Conservation (phyloP, 1,140 invertebrate genomes). For the Metopolophium dirhodum region DNA sequence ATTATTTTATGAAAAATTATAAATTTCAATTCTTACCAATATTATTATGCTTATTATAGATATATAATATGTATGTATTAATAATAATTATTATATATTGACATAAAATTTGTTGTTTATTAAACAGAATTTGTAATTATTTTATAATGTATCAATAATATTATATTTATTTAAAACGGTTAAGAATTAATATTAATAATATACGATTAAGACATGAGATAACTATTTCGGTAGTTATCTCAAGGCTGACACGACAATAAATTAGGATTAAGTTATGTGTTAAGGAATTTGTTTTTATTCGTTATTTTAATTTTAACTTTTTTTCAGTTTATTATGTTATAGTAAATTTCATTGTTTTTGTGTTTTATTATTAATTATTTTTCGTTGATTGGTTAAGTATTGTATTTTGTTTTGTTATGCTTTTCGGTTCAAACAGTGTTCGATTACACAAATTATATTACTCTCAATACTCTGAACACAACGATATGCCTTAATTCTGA, state of each 20-base stretch:
- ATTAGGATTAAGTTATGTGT: conserved; percentile 31
- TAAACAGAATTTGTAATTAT: background rate
- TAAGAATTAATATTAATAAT: conserved; percentile 25
- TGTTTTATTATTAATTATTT: background rate
- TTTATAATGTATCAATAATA: background rate
- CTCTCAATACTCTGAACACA: background rate
- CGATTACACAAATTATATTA: background rate
- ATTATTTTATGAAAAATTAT: background rate
- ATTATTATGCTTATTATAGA: background rate
- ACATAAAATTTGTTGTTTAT: background rate
- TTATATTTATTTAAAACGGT: conserved; percentile 20
- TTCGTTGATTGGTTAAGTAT: background rate
- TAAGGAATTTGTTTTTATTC: background rate
- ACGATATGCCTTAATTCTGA: conserved; percentile 30
- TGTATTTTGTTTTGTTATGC: conserved; percentile 30
- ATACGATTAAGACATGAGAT: conserved; percentile 42
- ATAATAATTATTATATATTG: background rate
- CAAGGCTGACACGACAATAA: conserved; percentile 48
- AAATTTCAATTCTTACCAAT: background rate
- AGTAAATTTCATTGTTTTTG: background rate
- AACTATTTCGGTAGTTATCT: background rate
- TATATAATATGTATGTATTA: background rate
- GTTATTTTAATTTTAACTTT: background rate
- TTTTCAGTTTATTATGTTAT: background rate
- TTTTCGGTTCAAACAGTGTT: conserved; percentile 30